A percentile compares a stretch with the other conserved stretches of the same genome.
phyloP scores from a whole-genome alignment of 2,797 vertebrate species.

The Anguilla pacifica region DNA sequence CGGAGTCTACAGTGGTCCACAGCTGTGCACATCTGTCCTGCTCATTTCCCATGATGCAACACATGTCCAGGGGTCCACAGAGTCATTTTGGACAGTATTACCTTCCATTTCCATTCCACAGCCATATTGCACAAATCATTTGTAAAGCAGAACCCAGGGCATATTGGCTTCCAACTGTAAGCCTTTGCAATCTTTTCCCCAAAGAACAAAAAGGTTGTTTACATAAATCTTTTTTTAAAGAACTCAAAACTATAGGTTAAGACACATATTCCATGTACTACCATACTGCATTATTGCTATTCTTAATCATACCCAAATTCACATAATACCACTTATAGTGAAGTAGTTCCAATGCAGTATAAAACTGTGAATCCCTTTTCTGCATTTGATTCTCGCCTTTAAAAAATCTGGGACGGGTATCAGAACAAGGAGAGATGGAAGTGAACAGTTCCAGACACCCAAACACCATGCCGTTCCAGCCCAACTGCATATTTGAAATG shows the following conservation, averaged over 20 bases:
- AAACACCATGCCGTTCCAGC: conserved; percentile 79
- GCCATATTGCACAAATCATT: background rate
- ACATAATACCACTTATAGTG: background rate
- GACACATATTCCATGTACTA: background rate
- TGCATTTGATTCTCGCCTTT: background rate
- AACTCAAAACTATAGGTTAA: background rate
- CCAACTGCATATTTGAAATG: conserved; percentile 81
- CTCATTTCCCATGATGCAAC: background rate
- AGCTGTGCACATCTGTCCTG: background rate
- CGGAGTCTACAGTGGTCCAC: background rate
- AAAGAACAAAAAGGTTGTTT: background rate
- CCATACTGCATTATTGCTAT: background rate
- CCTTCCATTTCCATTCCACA: background rate
- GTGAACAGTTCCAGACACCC: conserved; percentile 79
- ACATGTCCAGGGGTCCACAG: background rate
- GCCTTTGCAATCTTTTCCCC: background rate
- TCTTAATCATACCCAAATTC: background rate
- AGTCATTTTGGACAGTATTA: background rate
- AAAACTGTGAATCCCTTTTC: background rate
- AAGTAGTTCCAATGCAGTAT: background rate
- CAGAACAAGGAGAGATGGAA: conserved; percentile 1
- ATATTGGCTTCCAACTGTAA: background rate
- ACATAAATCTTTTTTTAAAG: background rate
- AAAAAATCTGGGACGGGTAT: background rate
- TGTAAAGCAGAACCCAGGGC: background rate